Evolutionary conservation across 2,113 vertebrate genomes (phyloP).

Genomic region (Tenrec ecaudatus): DNA sequence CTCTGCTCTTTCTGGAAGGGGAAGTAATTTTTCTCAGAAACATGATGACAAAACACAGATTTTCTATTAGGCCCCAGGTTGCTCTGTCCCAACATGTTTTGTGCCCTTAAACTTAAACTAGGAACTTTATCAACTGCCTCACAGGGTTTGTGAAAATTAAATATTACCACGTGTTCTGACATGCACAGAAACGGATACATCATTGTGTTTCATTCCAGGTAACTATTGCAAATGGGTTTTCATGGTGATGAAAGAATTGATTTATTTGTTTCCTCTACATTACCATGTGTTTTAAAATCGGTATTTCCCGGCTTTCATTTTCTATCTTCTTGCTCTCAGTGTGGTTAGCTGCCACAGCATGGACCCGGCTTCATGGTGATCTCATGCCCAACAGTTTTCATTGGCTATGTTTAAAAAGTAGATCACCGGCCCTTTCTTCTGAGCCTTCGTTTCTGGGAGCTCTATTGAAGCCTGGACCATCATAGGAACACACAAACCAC

Average conservation of each 20-base stretch:
- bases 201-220: not conserved
- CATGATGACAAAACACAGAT: too few species aligned
- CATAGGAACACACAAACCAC: not conserved
- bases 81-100: not conserved
- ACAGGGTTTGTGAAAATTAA: not conserved
- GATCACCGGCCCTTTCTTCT: not conserved
- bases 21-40: rapidly evolving
- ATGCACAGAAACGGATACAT: not conserved
- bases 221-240: not conserved
- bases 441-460: not conserved
- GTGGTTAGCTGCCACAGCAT: not conserved
- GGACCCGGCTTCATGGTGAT: not conserved
- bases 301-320: not conserved
- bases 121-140: not conserved
- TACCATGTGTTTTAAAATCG: not conserved
- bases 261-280: not conserved
- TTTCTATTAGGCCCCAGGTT: not conserved
- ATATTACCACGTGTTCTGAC: not conserved
- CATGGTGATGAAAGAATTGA: too few species aligned
- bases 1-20: not conserved
- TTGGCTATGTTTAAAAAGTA: not conserved
- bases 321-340: not conserved
- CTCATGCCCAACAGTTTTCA: not conserved
- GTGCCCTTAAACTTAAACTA: not conserved
- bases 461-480: not conserved